Evolutionary conservation across 2,888 invertebrate genomes (phyloP).

Genomic region (Ferdinandea cuprea): DNA sequence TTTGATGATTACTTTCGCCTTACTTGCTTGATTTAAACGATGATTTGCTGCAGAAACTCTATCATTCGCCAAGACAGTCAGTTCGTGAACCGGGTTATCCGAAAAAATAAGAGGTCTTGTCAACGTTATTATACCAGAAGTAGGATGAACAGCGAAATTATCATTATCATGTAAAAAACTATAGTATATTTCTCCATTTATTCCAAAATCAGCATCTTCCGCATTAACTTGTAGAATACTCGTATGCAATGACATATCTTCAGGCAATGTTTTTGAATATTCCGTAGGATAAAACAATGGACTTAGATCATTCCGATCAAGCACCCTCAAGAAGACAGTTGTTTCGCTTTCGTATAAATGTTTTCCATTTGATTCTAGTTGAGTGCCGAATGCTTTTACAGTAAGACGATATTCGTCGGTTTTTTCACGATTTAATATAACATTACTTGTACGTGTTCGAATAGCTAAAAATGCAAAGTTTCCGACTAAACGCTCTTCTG

Average conservation of each 20-base stretch:
- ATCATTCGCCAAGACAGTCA: conserved; percentile 93
- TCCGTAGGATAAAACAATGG: conserved; percentile 96
- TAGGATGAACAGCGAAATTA: conserved; percentile 96
- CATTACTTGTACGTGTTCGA: conserved; percentile 93
- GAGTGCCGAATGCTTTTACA: conserved; percentile 88
- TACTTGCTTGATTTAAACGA: conserved; percentile 86
- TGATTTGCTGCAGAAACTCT: conserved; percentile 86
- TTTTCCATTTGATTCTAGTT: conserved; percentile 85
- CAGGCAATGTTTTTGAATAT: conserved; percentile 93
- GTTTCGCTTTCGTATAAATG: conserved; percentile 88
- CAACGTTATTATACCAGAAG: conserved; percentile 93
- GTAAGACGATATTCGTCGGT: conserved; percentile 91
- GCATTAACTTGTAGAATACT: conserved; percentile 92
- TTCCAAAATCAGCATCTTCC: conserved; percentile 97
- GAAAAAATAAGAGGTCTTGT: conserved; percentile 90
- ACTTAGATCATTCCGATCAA: conserved; percentile 95
- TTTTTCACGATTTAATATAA: conserved; percentile 96
- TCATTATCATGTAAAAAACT: conserved; percentile 92
- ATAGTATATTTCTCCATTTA: conserved; percentile 98
- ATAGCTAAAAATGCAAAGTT: conserved; percentile 97
- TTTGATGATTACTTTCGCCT: conserved; percentile 89
- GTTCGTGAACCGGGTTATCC: conserved; percentile 88
- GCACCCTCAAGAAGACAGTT: conserved; percentile 88
- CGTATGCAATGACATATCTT: conserved; percentile 93
- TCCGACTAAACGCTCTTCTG: conserved; percentile 94